These are phyloP conservation scores for Microcebus tavaratra DNA, from an alignment of 2,113 vertebrate species.

Conservation along the genomic window DNA sequence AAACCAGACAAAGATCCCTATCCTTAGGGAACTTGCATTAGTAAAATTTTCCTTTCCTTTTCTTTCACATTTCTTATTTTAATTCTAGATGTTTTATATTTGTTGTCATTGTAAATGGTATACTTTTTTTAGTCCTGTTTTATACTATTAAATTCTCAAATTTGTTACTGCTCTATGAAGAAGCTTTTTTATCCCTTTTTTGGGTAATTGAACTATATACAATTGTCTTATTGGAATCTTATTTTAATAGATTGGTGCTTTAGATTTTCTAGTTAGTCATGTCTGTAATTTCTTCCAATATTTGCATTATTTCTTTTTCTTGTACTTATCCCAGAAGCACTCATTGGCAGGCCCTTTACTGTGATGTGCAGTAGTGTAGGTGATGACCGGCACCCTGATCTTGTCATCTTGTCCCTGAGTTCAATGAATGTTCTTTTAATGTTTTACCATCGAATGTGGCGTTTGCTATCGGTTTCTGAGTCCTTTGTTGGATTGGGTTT, in stretches of 20 bases:
- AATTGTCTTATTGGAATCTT: background rate
- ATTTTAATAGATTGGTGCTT: constrained; percentile 4
- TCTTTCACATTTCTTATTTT: background rate
- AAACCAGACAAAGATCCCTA: background rate
- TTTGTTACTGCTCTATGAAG: background rate
- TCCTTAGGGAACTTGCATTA: background rate
- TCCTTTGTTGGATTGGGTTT: background rate
- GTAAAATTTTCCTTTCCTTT: background rate
- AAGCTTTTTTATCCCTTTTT: background rate
- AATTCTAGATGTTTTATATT: background rate
- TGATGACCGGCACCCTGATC: background rate
- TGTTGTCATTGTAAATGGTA: background rate
- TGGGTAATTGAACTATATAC: background rate
- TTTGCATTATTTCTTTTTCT: background rate
- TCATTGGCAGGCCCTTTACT: background rate
- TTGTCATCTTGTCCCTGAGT: background rate
- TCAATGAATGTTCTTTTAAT: background rate
- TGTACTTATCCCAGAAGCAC: background rate
- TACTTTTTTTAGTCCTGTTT: background rate
- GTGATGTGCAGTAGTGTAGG: background rate
- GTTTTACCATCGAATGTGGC: background rate
- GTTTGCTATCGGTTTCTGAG: background rate
- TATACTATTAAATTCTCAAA: background rate
- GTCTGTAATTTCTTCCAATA: background rate
- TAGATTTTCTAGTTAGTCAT: background rate